Percentiles rank a stretch among this genome's conserved stretches.
Conservation (phyloP, 2,113 vertebrate species). For the Malaclemys terrapin region DNA sequence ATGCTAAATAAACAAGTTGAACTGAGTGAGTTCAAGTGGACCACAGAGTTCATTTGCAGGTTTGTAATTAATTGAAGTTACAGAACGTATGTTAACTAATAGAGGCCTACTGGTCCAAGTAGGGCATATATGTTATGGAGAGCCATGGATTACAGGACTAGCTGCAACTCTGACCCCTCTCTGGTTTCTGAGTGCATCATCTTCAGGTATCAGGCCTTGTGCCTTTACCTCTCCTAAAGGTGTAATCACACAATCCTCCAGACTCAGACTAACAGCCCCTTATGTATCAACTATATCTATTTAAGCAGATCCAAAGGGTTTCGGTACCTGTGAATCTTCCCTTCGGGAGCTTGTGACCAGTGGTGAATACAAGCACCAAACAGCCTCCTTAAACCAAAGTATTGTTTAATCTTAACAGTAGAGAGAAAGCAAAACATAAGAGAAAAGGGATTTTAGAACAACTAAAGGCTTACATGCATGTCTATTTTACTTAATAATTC, state of each 20-base stretch:
- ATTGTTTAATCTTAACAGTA: background rate
- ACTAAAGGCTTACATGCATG: background rate
- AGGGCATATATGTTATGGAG: background rate
- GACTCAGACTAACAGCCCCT: too few species aligned
- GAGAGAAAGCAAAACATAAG: background rate
- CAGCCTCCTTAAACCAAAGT: background rate
- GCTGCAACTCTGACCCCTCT: too few species aligned
- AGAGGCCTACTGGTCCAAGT: conserved; percentile 19
- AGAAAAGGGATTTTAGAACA: background rate
- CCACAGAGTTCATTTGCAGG: conserved; percentile 55
- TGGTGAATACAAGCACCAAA: background rate
- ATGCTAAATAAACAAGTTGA: conserved; percentile 22
- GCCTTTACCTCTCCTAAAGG: too few species aligned
- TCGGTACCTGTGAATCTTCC: background rate
- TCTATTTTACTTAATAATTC: too few species aligned
- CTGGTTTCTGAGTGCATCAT: too few species aligned
- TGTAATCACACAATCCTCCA: too few species aligned
- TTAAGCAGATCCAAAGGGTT: background rate
- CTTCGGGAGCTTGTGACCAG: background rate
- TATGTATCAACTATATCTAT: background rate
- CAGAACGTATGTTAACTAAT: conserved; percentile 43
- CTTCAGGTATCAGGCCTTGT: too few species aligned
- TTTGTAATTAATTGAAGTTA: conserved; percentile 60
- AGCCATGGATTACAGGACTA: background rate
- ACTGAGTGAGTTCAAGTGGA: conserved; percentile 37